A percentile compares a stretch with the other conserved stretches of the same genome.
Evolutionary conservation across 92 coral and sea anemone genomes (phyloP).

Genomic region (Pocillopora meandrina): DNA sequence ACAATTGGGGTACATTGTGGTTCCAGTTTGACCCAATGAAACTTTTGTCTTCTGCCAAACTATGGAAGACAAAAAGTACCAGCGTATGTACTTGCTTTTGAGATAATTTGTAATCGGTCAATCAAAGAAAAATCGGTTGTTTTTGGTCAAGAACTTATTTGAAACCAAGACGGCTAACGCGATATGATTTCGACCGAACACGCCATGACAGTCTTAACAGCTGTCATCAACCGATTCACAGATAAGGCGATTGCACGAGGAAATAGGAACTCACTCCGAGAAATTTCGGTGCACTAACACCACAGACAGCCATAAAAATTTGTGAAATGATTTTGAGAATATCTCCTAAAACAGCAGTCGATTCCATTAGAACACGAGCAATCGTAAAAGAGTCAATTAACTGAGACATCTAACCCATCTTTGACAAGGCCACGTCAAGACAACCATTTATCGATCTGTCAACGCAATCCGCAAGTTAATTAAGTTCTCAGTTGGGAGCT

Average conservation of each 20-base stretch:
- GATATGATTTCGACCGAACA: neutral
- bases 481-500: conserved; percentile 22
- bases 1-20: neutral
- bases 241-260: neutral
- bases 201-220: conserved; percentile 9
- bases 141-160: neutral
- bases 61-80: too few species aligned
- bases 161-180: neutral
- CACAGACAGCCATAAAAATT: neutral
- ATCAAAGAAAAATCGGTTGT: neutral
- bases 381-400: neutral
- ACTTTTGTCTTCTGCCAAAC: too few species aligned
- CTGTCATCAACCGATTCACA: conserved; percentile 18
- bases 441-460: conserved; percentile 28
- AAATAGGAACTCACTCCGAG: neutral
- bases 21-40: neutral
- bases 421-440: conserved; percentile 1
- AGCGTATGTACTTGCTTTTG: neutral
- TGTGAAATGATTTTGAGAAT: neutral
- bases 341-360: neutral
- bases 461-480: conserved; percentile 20
- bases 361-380: neutral
- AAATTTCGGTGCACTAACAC: neutral
- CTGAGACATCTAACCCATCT: neutral
- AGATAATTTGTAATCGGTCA: neutral